A percentile compares a stretch with the other conserved stretches of the same genome.
These are phyloP conservation scores for Phrynocephalus guinanensis DNA, from an alignment of 2,797 vertebrate species.

Conservation along the genomic window DNA sequence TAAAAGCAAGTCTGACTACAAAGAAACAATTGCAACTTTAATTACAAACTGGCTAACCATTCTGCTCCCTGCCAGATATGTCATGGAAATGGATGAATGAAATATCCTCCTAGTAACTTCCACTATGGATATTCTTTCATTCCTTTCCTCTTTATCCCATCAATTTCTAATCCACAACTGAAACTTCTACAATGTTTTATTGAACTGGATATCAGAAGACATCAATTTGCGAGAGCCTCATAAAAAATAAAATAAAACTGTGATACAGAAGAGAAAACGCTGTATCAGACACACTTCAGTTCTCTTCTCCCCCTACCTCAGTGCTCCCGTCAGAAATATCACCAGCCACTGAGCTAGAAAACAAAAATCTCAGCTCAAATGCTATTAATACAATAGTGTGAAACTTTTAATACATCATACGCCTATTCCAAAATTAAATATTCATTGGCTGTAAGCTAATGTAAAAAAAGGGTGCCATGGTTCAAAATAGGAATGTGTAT, in stretches of 20 bases:
- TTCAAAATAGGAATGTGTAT: constrained; percentile 63
- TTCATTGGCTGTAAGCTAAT: constrained; percentile 68
- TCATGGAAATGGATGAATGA: constrained; percentile 49
- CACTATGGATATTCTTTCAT: constrained; percentile 70
- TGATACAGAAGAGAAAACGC: constrained; percentile 72
- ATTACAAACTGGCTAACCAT: constrained; percentile 53
- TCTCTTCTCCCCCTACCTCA: constrained; percentile 62
- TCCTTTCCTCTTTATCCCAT: constrained; percentile 71
- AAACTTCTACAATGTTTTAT: constrained; percentile 75
- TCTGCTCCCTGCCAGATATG: constrained; percentile 24
- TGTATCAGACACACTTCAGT: constrained; percentile 67
- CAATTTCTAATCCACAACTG: constrained; percentile 73
- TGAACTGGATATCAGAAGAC: constrained; percentile 70
- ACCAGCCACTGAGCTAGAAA: constrained; percentile 63
- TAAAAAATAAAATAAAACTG: constrained; percentile 75
- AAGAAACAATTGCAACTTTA: constrained; percentile 63
- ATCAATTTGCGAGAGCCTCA: constrained; percentile 74
- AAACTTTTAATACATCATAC: constrained; percentile 66
- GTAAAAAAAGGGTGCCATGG: constrained; percentile 66
- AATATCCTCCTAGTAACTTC: constrained; percentile 61
- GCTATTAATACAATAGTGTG: constrained; percentile 65
- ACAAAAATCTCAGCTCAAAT: constrained; percentile 69
- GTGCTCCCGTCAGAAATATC: constrained; percentile 66
- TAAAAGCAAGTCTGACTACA: constrained; percentile 47
- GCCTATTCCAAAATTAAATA: constrained; percentile 62